phyloP scores from a whole-genome alignment of 2,113 vertebrate genomes.

The Podocnemis expansa region DNA sequence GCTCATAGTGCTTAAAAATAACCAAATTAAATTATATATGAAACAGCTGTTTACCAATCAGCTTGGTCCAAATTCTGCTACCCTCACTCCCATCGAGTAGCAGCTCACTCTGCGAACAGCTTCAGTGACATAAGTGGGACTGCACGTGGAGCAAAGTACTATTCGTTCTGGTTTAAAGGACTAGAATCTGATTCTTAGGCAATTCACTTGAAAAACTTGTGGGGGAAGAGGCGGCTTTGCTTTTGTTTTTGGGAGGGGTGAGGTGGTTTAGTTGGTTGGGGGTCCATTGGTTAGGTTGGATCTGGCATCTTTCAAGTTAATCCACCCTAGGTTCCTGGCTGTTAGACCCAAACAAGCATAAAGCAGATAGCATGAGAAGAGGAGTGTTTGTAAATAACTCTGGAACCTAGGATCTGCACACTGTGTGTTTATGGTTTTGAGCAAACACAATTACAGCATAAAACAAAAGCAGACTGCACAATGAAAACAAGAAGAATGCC shows the following conservation, averaged over 20 bases:
- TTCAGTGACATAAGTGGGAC: not conserved
- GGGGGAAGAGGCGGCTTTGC: not conserved
- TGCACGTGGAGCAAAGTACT: not conserved
- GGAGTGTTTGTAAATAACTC: constrained; percentile 67
- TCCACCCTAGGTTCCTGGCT: constrained; percentile 44
- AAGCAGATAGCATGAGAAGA: constrained; percentile 49
- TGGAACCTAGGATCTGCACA: constrained; percentile 58
- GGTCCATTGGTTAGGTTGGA: constrained; percentile 8
- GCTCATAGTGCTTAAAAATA: not conserved
- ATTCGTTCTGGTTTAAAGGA: not conserved
- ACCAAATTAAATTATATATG: not conserved
- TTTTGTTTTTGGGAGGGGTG: not conserved
- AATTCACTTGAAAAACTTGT: not conserved
- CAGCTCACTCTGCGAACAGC: not conserved
- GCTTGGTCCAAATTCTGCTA: not conserved
- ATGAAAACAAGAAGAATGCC: constrained; percentile 65
- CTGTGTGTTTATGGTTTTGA: constrained; percentile 62
- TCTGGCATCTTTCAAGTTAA: constrained; percentile 58
- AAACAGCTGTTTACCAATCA: not conserved
- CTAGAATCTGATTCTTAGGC: not conserved
- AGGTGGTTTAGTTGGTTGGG: not conserved
- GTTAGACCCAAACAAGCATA: constrained; percentile 50
- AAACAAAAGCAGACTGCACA: constrained; percentile 72
- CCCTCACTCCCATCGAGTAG: not conserved
- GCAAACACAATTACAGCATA: constrained; percentile 39